Percentiles rank a stretch among this genome's conserved stretches.
These are phyloP conservation scores for Acanthococcus lagerstroemiae DNA, from an alignment of 2,888 invertebrate species.

Conservation along the genomic window DNA sequence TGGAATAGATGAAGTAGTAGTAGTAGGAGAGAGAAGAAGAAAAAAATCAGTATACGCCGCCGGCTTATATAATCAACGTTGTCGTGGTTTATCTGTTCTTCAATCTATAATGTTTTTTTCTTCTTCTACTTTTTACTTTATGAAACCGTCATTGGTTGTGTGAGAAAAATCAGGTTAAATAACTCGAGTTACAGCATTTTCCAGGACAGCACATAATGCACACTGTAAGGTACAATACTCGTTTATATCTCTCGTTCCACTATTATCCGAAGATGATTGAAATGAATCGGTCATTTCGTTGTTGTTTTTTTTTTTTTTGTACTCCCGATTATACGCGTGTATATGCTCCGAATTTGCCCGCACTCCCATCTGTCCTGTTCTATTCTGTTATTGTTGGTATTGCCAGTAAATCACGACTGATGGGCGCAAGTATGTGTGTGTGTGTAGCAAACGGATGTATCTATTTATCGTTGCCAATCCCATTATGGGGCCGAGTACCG, in stretches of 20 bases:
- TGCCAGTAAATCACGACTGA: slow-evolving; percentile 22
- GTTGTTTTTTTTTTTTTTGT: too few relatives aligned
- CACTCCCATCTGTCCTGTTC: neutral
- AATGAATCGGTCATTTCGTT: slow-evolving; percentile 26
- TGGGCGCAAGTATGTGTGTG: neutral
- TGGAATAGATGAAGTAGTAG: too few relatives aligned
- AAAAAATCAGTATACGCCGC: too few relatives aligned
- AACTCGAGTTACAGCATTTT: slow-evolving; percentile 6
- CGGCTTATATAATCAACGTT: neutral
- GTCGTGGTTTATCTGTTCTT: neutral
- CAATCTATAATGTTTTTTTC: too few relatives aligned
- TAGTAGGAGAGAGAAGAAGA: too few relatives aligned
- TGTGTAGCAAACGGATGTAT: slow-evolving; percentile 25
- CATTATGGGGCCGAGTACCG: neutral
- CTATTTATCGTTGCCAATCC: slow-evolving; percentile 27
- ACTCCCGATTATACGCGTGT: too few relatives aligned
- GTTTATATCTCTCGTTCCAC: neutral
- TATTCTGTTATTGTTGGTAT: slow-evolving; percentile 16
- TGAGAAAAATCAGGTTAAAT: slow-evolving; percentile 27
- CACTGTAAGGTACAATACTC: neutral
- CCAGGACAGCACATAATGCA: too few relatives aligned
- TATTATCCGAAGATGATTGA: slow-evolving; percentile 23
- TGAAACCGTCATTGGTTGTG: too few relatives aligned
- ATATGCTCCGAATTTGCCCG: neutral
- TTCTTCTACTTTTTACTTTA: too few relatives aligned